Percentiles rank a stretch among this genome's conserved stretches.
phyloP scores from a whole-genome alignment of 2,113 vertebrate species.

The Syngnathus typhle region DNA sequence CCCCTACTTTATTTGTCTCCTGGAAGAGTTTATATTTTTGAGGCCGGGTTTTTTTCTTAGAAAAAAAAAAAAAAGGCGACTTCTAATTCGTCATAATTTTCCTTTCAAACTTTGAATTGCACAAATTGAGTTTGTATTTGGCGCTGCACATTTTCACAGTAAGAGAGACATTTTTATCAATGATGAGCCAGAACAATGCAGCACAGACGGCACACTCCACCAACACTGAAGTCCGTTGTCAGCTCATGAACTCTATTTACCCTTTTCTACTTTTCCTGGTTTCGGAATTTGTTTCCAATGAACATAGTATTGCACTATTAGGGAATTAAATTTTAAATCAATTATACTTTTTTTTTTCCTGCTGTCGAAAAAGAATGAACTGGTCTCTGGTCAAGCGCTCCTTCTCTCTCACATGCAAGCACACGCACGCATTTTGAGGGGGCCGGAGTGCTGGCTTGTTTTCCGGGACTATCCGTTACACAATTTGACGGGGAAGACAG shows the following conservation, averaged over 20 bases:
- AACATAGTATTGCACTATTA: slow-evolving; percentile 13
- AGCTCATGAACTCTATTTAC: slow-evolving; percentile 34
- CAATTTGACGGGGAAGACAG: slow-evolving; percentile 51
- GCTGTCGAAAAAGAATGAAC: slow-evolving; percentile 6
- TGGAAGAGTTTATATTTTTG: too few species aligned
- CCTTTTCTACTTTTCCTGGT: slow-evolving; percentile 1
- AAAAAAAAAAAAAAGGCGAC: neutral
- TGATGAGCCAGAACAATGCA: slow-evolving; percentile 5
- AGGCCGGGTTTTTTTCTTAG: too few species aligned
- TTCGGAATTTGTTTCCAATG: slow-evolving; percentile 6
- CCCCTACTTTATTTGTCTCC: neutral
- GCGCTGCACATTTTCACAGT: slow-evolving; percentile 32
- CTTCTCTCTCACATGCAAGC: neutral
- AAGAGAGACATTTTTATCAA: slow-evolving; percentile 15
- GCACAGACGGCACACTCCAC: neutral
- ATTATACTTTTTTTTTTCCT: slow-evolving; percentile 4
- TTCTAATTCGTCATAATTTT: neutral
- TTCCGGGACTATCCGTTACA: slow-evolving; percentile 45
- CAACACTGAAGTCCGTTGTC: slow-evolving; percentile 10
- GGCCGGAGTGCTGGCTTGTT: slow-evolving; percentile 13
- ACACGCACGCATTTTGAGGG: slow-evolving; percentile 14
- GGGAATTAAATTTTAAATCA: slow-evolving; percentile 27
- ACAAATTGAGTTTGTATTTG: too few species aligned
- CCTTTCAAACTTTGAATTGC: neutral
- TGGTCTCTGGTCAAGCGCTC: slow-evolving; percentile 16